Base-by-base conservation (phyloP, 2,888 invertebrate genomes). In the Petrolisthes cinctipes region DNA sequence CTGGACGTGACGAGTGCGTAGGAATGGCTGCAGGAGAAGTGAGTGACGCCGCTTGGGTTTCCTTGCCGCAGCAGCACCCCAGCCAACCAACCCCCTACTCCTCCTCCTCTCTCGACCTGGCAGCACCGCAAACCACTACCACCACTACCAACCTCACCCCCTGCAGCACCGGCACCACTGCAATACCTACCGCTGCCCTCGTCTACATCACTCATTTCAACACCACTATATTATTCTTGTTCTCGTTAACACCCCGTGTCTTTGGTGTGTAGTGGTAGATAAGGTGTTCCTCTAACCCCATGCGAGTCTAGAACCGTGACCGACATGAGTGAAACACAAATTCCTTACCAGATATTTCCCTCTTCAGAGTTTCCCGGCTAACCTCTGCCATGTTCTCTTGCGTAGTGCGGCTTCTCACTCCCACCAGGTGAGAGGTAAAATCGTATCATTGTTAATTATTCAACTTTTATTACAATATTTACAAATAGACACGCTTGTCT, bases 341-440 rank as follows among this genome's bases (percentile, higher is more conserved):
- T 73, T 56, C 7, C 83, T 88, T 56, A 89, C 89, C 87, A 73
- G 85, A 57, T 20, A 90, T 85, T 86, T 88, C 82, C 81, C 56
- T 82, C 85, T 82, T 83, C 54, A 90, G 90, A 81, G 88, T 83
- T 81, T 90, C 88, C 75, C 86, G 78, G 87, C 88, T 90, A 86
- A 90, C 88, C 78, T 86, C 75, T 54, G 88, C 88, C 90, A 90
- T 90, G 85, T 75, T 83, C 71, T 57, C 66, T n/a, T 17, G 75
- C 61, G 53, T 78, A 87, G 87, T 87, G 83, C 7, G 75, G 75
- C 80, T 87, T 83, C 86, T 80, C 86, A 61, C 75, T 7, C n/a
- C 7, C 73, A 7, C 11, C 81, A 75, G 73, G 81, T 85, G 56
- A 81, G 75, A 82, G 37, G 20, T 54, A 11, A 20, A n/a, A 20